Base-by-base conservation (phyloP, 2,113 vertebrate species). In the Carassius gibelio region DNA sequence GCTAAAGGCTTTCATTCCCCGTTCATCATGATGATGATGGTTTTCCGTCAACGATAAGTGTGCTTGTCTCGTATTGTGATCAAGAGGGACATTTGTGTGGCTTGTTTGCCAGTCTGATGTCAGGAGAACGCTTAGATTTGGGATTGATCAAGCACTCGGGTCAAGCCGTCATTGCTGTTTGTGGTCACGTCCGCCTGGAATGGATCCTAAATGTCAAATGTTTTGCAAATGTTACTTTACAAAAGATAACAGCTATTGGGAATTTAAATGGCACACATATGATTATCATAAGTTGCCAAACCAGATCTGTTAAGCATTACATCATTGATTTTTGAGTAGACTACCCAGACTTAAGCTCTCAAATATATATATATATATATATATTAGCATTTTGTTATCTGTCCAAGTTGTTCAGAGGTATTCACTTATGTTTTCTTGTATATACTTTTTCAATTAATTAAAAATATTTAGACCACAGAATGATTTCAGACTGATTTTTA, bases 11-110 rank as follows among this genome's bases (percentile, higher is more conserved):
- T 83, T 55, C 55, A 84, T 85, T 85, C 48, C 23, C 64, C 50
- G 1, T 34, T 10, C 10, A 4, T 52, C 69, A 69, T 68, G 75
- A 23, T 59, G 74, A 79, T 75, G 74, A 55, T 34, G 62, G 34
- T 30, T 55, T 50, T 34, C 48, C 34, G 52, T 42, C 52, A 36
- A 55, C 11, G 11, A 5, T 66, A 50, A 82, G 64, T 10, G 48
- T 77, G 68, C 81, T 86, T 86, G 76, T 62, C 26, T 57, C 50
- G 45, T 71, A 62, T 84, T 68, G 74, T 86, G 26, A 86, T 83
- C 19, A 55, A 77, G 50, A 23, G 61, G 55, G 72, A n/a, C 36
- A 45, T 83, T 83, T 57, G 75, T 79, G 36, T 79, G 1, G 57
- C 23, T 26, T 84, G 57, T 72, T 78, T 21, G n/a, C 57, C 69